Percentiles rank a stretch among this genome's conserved stretches.
Evolutionary conservation across 2,113 vertebrate genomes (phyloP).

Genomic region (Natator depressus): DNA sequence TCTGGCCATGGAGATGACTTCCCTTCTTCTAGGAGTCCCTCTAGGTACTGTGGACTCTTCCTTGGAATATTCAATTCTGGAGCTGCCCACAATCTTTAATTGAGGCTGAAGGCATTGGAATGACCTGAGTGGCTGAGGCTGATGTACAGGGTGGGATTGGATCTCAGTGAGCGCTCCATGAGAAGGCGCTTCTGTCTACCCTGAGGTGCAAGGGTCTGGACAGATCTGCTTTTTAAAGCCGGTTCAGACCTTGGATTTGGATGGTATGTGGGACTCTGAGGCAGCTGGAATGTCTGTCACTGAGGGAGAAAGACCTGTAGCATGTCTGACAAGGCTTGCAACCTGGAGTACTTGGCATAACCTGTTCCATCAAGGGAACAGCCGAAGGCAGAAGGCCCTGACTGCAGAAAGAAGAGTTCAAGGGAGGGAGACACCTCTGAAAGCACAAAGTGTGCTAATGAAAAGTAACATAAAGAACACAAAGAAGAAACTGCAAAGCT

Average conservation of each 20-base stretch:
- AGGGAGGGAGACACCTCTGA: background rate
- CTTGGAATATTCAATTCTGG: background rate
- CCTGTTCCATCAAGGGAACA: background rate
- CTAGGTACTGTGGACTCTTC: background rate
- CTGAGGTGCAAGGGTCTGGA: background rate
- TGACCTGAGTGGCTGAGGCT: background rate
- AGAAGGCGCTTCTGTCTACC: background rate
- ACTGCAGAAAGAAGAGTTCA: background rate
- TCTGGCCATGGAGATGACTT: background rate
- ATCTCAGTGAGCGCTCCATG: background rate
- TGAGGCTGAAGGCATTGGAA: background rate
- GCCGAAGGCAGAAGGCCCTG: background rate
- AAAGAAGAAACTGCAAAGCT: background rate
- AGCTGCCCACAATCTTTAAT: background rate
- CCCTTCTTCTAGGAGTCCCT: background rate
- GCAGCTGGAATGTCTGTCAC: background rate
- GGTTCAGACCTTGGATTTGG: background rate
- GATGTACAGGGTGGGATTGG: background rate
- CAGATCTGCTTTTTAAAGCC: background rate
- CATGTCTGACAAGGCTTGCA: background rate
- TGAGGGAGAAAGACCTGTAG: background rate
- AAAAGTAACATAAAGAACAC: background rate
- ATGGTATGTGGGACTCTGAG: background rate
- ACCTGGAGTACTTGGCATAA: background rate
- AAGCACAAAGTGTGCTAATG: background rate